Percentiles rank a stretch among this genome's conserved stretches.
Conservation (phyloP, 2,113 vertebrate genomes). For the Rhizomys pruinosus region DNA sequence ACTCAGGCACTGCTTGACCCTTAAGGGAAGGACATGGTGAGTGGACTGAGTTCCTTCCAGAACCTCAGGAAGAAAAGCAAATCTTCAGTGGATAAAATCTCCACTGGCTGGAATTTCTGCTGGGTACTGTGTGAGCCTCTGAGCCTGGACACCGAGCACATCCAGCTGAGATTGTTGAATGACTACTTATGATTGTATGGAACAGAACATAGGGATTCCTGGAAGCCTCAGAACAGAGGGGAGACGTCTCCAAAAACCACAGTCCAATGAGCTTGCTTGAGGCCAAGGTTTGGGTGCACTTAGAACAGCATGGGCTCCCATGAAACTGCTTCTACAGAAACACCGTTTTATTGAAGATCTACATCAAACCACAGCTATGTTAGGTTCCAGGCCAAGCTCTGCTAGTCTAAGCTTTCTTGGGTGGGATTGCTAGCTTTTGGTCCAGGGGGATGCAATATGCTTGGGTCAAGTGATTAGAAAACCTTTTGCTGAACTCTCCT, state of each 20-base stretch:
- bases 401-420: background rate
- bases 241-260: background rate
- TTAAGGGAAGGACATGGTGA: background rate
- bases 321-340: background rate
- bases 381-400: background rate
- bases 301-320: background rate
- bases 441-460: background rate
- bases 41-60: no score
- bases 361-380: background rate
- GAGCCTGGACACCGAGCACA: background rate
- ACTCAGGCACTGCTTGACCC: background rate
- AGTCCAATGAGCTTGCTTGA: background rate
- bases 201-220: background rate
- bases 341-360: background rate
- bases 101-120: no score
- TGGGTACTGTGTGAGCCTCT: background rate
- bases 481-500: background rate
- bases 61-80: background rate
- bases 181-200: background rate
- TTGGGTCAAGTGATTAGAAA: background rate
- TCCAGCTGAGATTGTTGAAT: rapidly evolving
- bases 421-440: background rate
- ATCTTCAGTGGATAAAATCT: background rate
- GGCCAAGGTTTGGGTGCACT: background rate
- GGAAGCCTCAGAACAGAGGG: background rate